These are phyloP conservation scores for Notolabrus celidotus DNA, from an alignment of 2,797 vertebrate genomes.

Conservation along the genomic window DNA sequence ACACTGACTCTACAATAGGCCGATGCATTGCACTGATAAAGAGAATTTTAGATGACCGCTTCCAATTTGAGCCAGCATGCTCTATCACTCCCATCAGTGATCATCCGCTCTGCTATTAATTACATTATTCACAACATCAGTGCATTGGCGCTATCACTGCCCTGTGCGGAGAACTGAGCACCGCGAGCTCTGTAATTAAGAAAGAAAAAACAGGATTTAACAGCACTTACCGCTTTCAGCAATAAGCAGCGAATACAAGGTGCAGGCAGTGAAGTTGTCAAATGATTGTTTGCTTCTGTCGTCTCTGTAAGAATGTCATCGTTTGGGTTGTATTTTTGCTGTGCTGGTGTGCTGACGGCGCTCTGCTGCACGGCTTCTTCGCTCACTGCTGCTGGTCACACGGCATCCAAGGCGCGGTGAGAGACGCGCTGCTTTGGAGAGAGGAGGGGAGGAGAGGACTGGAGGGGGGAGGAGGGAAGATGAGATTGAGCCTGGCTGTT, in stretches of 20 bases:
- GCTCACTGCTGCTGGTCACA: constrained; percentile 63
- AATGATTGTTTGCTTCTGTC: constrained; percentile 72
- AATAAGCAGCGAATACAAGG: constrained; percentile 69
- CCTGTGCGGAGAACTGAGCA: constrained; percentile 21
- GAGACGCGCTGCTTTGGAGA: constrained; percentile 58
- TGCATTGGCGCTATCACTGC: constrained; percentile 7
- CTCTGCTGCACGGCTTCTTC: constrained; percentile 37
- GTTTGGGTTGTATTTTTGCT: constrained; percentile 68
- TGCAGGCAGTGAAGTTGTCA: constrained; percentile 76
- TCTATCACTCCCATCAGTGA: neutral
- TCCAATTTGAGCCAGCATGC: neutral
- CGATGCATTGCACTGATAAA: constrained; percentile 1
- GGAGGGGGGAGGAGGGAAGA: neutral
- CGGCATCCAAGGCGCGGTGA: constrained; percentile 75
- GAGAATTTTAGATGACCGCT: neutral
- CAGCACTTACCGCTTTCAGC: constrained; percentile 80
- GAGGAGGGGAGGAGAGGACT: neutral
- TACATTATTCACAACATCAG: constrained; percentile 8
- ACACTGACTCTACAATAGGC: neutral
- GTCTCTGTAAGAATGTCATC: constrained; percentile 81
- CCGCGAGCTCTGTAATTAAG: constrained; percentile 25
- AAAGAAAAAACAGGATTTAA: constrained; percentile 3
- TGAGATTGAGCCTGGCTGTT: constrained; percentile 2
- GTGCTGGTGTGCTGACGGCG: constrained; percentile 59
- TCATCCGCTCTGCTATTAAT: constrained; percentile 12